These are phyloP conservation scores for Anser brachyrhynchus DNA, from an alignment of 2,113 vertebrate species.

Conservation along the genomic window DNA sequence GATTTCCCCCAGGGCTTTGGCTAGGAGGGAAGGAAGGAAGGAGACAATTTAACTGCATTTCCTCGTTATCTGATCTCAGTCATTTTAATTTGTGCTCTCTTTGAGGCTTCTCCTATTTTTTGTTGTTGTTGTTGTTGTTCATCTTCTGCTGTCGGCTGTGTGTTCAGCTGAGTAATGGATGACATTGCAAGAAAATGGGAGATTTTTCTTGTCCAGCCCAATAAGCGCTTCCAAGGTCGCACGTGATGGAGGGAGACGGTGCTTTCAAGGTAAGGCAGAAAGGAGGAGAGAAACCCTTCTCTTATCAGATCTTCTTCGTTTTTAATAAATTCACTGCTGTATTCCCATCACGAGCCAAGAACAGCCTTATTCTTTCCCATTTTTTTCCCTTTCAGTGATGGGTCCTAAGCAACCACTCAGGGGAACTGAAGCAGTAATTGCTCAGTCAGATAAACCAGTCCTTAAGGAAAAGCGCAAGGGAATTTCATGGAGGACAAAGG, in stretches of 20 bases:
- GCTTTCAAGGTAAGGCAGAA: conserved; percentile 23
- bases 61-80: conserved; percentile 52
- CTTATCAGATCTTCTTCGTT: background rate
- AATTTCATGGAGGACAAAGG: rapidly evolving
- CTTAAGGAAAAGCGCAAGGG: background rate
- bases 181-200: background rate
- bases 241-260: background rate
- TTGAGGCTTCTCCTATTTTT: background rate
- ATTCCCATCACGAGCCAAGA: background rate
- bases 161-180: conserved; percentile 5
- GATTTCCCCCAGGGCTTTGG: conserved; percentile 1
- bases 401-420: background rate
- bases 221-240: conserved; percentile 59
- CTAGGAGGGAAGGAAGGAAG: conserved; percentile 27
- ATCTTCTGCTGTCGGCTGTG: background rate
- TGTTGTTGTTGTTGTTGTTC: background rate
- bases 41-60: conserved; percentile 33
- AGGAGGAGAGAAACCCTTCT: background rate
- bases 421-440: background rate
- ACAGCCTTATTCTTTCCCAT: background rate
- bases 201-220: background rate
- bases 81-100: conserved; percentile 39
- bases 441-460: background rate
- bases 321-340: background rate
- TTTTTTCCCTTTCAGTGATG: background rate